phyloP scores from a whole-genome alignment of 2,113 vertebrate species.

The Oostethus manadensis region DNA sequence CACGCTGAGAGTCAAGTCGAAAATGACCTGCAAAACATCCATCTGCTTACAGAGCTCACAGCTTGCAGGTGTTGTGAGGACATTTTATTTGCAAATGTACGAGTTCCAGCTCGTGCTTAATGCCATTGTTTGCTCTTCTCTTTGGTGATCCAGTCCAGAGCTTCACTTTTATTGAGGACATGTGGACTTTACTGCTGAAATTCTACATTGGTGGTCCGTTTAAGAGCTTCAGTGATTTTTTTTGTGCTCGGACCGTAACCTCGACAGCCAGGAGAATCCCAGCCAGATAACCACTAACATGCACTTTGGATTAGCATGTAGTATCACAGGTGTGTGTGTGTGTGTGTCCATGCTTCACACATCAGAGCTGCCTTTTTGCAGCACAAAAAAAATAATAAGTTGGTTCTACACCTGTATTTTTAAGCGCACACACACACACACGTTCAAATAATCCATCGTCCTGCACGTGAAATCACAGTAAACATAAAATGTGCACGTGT shows the following conservation, averaged over 20 bases:
- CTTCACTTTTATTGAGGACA: not conserved
- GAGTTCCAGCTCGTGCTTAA: no score
- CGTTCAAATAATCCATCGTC: not conserved
- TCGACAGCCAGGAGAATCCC: not conserved
- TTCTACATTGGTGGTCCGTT: not conserved
- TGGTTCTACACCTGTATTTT: no score
- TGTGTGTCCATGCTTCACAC: not conserved
- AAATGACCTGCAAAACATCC: no score
- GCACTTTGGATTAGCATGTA: constrained; percentile 1
- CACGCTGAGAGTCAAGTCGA: no score
- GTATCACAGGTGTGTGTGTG: not conserved
- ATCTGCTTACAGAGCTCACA: no score
- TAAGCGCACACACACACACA: no score
- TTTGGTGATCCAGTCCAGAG: no score
- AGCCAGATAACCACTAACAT: not conserved
- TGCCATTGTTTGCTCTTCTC: no score
- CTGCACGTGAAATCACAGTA: constrained; percentile 10
- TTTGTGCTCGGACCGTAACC: not conserved
- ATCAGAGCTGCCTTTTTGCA: not conserved
- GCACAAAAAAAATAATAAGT: no score
- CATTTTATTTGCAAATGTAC: no score
- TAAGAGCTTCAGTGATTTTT: not conserved
- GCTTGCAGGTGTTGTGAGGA: no score
- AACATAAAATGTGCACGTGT: constrained; percentile 8
- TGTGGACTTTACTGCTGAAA: not conserved